A percentile compares a stretch with the other conserved stretches of the same genome.
Conservation (phyloP, 1,140 invertebrate genomes). For the Tribolium castaneum region DNA sequence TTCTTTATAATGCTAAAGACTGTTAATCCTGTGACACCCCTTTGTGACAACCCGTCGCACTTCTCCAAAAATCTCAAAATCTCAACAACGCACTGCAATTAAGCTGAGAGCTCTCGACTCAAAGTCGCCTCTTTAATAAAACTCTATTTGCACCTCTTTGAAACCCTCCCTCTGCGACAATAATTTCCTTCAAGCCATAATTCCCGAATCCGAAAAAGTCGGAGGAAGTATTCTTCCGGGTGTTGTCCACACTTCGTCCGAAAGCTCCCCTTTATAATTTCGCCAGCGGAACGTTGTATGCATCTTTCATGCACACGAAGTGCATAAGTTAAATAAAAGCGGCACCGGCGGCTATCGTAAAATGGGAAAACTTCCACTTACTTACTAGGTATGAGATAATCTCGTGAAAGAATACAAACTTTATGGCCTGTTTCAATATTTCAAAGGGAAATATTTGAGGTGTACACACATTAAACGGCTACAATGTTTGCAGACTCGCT, state of each 20-base stretch:
- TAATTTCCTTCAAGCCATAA: neutral
- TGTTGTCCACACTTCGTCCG: neutral
- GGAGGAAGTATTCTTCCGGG: neutral
- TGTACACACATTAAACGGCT: neutral
- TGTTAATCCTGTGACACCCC: neutral
- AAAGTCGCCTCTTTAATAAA: neutral
- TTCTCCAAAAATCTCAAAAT: neutral
- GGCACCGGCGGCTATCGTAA: neutral
- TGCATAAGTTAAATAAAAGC: slow-evolving; percentile 6
- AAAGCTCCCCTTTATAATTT: neutral
- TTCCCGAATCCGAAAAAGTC: neutral
- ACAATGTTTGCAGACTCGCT: slow-evolving; percentile 7
- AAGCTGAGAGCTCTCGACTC: neutral
- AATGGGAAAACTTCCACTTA: slow-evolving; percentile 10
- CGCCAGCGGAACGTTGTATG: neutral
- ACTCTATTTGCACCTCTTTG: neutral
- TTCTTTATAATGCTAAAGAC: neutral
- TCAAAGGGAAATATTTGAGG: slow-evolving; percentile 4
- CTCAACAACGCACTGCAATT: neutral
- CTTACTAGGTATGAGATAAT: slow-evolving; percentile 7
- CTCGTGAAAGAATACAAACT: neutral
- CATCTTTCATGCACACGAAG: slow-evolving; percentile 5
- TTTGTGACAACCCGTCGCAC: neutral
- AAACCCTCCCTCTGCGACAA: neutral
- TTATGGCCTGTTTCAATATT: slow-evolving; percentile 18